Evolutionary conservation across 2,888 invertebrate genomes (phyloP).

Genomic region (Operophtera brumata): DNA sequence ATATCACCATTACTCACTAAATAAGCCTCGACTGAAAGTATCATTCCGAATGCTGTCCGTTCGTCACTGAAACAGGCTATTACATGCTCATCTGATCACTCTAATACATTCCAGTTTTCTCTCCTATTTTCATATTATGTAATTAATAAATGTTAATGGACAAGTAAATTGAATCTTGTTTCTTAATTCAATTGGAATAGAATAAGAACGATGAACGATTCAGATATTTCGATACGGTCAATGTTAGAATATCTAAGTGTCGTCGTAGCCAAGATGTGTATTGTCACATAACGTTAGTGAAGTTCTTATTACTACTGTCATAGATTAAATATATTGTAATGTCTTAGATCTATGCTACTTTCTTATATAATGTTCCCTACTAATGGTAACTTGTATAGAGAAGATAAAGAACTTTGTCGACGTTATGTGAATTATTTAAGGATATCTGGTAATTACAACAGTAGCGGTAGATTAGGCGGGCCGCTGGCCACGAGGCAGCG

Average conservation of each 20-base stretch:
- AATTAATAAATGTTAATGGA: conserved; percentile 18
- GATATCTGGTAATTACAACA: conserved; percentile 36
- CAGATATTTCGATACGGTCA: conserved; percentile 34
- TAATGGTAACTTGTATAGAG: too few species aligned
- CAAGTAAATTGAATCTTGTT: conserved; percentile 14
- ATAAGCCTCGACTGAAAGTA: not conserved
- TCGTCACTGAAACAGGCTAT: conserved; percentile 69
- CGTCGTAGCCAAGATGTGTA: not conserved
- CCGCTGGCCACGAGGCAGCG: conserved; percentile 31
- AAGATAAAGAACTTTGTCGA: conserved; percentile 2
- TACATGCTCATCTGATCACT: conserved; percentile 29
- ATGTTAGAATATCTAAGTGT: conserved; percentile 31
- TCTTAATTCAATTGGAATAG: conserved; percentile 7
- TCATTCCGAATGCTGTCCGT: conserved; percentile 18
- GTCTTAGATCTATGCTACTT: too few species aligned
- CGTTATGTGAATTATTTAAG: conserved; percentile 16
- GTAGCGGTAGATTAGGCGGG: conserved; percentile 39
- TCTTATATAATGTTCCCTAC: too few species aligned
- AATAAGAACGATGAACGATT: conserved; percentile 7
- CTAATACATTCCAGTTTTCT: conserved; percentile 24
- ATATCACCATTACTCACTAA: not conserved
- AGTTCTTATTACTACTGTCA: not conserved
- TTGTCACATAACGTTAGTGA: conserved; percentile 5
- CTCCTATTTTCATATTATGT: conserved; percentile 25
- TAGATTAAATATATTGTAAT: not conserved